Conservation (phyloP, 2,888 invertebrate genomes). For the Pandemis heparana region DNA sequence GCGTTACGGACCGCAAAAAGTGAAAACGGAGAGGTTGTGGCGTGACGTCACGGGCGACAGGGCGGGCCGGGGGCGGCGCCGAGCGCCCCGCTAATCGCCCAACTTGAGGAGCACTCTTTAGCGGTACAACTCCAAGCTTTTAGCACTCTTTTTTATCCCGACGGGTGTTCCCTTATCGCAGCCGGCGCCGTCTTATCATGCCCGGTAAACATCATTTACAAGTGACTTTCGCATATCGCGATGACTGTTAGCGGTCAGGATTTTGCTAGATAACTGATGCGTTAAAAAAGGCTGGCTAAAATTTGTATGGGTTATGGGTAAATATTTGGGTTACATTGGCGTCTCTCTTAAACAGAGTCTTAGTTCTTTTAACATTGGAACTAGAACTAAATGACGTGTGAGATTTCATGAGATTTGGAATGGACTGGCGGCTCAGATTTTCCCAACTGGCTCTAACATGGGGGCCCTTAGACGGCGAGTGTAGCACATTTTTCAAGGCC, state of each 20-base stretch:
- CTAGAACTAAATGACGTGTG: not conserved
- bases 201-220: slow-evolving; percentile 78
- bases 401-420: too few relatives aligned
- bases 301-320: not conserved
- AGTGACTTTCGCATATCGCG: slow-evolving; percentile 73
- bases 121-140: slow-evolving; percentile 75
- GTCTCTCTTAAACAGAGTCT: not conserved
- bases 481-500: too few relatives aligned
- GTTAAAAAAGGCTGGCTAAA: slow-evolving; percentile 31
- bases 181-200: slow-evolving; percentile 83
- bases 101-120: slow-evolving; percentile 70
- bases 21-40: slow-evolving; percentile 68
- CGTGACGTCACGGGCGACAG: slow-evolving; percentile 83
- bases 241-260: slow-evolving; percentile 75
- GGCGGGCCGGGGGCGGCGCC: slow-evolving; percentile 82
- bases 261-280: slow-evolving; percentile 71
- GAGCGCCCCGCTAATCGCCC: slow-evolving; percentile 61
- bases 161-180: slow-evolving; percentile 69
- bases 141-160: slow-evolving; percentile 73
- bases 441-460: too few relatives aligned
- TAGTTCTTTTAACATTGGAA: too few relatives aligned
- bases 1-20: slow-evolving; percentile 79
- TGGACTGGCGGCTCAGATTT: too few relatives aligned
- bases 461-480: too few relatives aligned
- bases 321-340: not conserved